These are phyloP conservation scores for Deilephila elpenor DNA, from an alignment of 2,888 invertebrate genomes.

Conservation along the genomic window DNA sequence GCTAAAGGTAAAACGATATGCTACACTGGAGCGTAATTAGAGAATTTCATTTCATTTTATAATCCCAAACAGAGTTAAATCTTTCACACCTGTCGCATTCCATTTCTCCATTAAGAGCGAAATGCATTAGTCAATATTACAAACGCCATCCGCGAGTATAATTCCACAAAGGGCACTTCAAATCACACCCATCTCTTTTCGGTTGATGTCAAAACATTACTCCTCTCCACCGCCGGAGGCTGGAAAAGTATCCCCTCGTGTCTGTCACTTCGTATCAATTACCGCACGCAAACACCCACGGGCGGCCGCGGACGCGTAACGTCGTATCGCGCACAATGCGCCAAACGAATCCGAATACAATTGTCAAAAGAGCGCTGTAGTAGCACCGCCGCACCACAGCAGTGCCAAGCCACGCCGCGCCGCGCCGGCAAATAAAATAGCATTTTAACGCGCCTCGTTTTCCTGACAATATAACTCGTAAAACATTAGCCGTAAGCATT, in stretches of 20 bases:
- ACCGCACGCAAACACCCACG: conserved; percentile 83
- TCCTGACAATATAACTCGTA: conserved; percentile 63
- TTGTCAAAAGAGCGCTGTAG: conserved; percentile 82
- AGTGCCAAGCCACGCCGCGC: conserved; percentile 61
- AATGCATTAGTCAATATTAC: conserved; percentile 85
- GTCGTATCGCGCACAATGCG: conserved; percentile 74
- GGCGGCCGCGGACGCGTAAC: conserved; percentile 55
- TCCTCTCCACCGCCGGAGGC: conserved; percentile 73
- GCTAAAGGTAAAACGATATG: not conserved
- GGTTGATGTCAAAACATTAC: conserved; percentile 82
- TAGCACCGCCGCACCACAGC: conserved; percentile 68
- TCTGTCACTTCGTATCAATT: conserved; percentile 84
- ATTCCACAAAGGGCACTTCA: conserved; percentile 85
- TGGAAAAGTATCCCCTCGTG: conserved; percentile 75
- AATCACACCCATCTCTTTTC: conserved; percentile 84
- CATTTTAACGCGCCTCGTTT: conserved; percentile 54
- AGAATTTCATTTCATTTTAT: conserved; percentile 41
- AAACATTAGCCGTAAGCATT: conserved; percentile 58
- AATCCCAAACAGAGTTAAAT: conserved; percentile 58
- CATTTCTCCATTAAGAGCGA: conserved; percentile 78
- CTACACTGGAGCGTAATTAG: not conserved
- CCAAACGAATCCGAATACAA: conserved; percentile 79
- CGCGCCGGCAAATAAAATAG: conserved; percentile 63
- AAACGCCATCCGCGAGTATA: conserved; percentile 81
- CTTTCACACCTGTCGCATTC: conserved; percentile 79